phyloP scores from a whole-genome alignment of 1,140 invertebrate species.

The Aphelinus atriplicis region DNA sequence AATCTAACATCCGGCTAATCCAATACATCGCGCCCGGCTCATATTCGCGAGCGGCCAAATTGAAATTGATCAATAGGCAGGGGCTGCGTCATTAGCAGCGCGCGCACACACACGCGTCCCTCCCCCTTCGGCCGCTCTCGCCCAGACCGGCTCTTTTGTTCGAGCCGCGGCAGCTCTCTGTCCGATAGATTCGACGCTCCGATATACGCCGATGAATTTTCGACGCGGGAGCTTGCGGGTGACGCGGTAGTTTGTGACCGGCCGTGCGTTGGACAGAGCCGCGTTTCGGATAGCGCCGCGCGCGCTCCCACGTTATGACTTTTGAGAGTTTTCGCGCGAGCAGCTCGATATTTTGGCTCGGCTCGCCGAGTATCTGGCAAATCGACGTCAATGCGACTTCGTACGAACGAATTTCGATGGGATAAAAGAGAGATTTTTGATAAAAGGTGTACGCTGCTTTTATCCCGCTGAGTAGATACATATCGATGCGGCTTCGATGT shows the following conservation, averaged over 20 bases:
- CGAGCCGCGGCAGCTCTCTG: background rate
- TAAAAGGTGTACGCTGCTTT: no score
- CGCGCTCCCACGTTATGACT: no score
- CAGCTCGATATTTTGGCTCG: no score
- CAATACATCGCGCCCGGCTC: conserved; percentile 18
- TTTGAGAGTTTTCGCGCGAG: no score
- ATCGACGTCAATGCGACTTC: no score
- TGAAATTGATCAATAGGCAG: conserved; percentile 63
- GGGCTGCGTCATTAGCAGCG: conserved; percentile 35
- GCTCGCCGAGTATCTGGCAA: no score
- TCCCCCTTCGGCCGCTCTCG: background rate
- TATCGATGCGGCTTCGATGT: no score
- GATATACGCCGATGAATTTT: background rate
- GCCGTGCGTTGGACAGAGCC: conserved; percentile 9
- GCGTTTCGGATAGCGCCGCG: no score
- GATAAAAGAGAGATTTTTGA: no score
- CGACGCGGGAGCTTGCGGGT: background rate
- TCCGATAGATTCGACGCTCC: background rate
- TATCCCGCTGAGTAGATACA: no score
- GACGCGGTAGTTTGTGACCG: background rate
- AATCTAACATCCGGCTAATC: conserved; percentile 25
- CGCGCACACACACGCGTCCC: no score
- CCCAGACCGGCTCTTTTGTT: background rate
- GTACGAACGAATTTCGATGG: no score
- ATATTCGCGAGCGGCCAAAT: conserved; percentile 48